These are phyloP conservation scores for Myotis lucifugus DNA, from an alignment of 2,113 vertebrate species.

Conservation along the genomic window DNA sequence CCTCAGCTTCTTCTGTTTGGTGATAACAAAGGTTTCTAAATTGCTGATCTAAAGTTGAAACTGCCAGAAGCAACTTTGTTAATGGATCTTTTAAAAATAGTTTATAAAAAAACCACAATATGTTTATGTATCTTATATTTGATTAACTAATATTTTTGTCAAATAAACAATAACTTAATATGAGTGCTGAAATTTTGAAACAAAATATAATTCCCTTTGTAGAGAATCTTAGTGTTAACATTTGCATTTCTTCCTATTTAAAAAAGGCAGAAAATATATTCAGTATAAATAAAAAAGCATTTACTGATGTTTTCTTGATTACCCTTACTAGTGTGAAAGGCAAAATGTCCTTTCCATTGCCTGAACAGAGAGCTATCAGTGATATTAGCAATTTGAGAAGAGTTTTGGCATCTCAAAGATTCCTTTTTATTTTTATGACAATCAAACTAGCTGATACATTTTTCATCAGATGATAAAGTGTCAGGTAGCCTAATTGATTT, in stretches of 20 bases:
- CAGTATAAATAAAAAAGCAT: neutral
- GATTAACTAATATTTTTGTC: neutral
- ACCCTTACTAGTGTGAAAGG: neutral
- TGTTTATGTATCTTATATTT: neutral
- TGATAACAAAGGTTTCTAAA: neutral
- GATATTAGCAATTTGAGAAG: neutral
- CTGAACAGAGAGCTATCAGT: neutral
- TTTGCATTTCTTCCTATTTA: neutral
- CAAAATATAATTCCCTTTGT: neutral
- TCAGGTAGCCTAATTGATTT: slow-evolving; percentile 40
- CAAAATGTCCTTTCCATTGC: neutral
- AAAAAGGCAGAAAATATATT: neutral
- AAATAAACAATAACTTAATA: neutral
- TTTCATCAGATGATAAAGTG: neutral
- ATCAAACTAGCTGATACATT: slow-evolving; percentile 2
- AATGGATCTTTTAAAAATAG: neutral
- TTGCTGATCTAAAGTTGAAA: neutral
- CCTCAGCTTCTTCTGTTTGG: neutral
- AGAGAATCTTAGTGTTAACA: neutral
- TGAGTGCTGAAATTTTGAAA: neutral
- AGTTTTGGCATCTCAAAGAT: neutral
- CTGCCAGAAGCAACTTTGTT: neutral
- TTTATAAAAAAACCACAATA: neutral
- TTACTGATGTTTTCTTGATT: neutral
- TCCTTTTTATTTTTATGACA: slow-evolving; percentile 47